Conservation (phyloP, 2,888 invertebrate genomes). For the Morpho achilles region DNA sequence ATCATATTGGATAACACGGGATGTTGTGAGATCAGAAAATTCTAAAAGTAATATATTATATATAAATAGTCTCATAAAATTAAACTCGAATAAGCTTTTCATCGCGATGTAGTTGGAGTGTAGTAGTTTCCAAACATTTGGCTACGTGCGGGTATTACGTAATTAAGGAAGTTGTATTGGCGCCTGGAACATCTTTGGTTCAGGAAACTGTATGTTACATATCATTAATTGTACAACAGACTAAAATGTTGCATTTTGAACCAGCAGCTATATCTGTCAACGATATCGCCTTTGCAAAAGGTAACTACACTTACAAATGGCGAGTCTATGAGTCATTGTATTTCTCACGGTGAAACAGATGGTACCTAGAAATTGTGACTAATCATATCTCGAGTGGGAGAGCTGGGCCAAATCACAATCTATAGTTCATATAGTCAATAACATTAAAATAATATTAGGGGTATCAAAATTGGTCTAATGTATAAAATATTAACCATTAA, state of each 20-base stretch:
- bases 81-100: constrained; percentile 18
- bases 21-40: too few relatives aligned
- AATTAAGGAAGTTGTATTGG: constrained; percentile 26
- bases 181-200: constrained; percentile 21
- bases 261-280: constrained; percentile 19
- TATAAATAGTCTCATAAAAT: constrained; percentile 1
- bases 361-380: constrained; percentile 56
- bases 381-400: constrained; percentile 42
- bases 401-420: constrained; percentile 13
- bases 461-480: background rate
- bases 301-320: constrained; percentile 28
- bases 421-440: background rate
- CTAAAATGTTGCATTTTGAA: constrained; percentile 18
- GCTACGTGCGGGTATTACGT: constrained; percentile 20
- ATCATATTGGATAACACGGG: too few relatives aligned
- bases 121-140: constrained; percentile 28
- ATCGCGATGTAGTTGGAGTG: constrained; percentile 27
- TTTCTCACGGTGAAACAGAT: constrained; percentile 43
- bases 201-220: constrained; percentile 25
- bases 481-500: too few relatives aligned
- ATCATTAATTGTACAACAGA: constrained; percentile 23
- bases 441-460: background rate
- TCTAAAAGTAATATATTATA: too few relatives aligned
- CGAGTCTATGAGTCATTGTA: constrained; percentile 56
- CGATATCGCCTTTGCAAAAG: constrained; percentile 25